phyloP scores from a whole-genome alignment of 2,797 vertebrate species.

The Gymnoscopelus microlampas region DNA sequence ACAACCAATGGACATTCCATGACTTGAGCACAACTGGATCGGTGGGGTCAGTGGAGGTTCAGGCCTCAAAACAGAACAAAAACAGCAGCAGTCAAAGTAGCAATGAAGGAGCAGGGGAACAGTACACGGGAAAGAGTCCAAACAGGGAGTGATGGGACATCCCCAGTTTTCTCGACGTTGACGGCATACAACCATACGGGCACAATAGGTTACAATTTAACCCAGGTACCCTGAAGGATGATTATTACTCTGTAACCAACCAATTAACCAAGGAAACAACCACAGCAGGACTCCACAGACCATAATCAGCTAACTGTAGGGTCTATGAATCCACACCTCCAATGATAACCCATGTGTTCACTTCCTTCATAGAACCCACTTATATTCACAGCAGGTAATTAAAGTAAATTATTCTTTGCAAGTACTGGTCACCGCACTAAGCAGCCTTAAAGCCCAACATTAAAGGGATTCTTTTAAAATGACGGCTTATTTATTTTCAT shows the following conservation, averaged over 20 bases:
- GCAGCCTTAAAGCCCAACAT: too few relatives aligned
- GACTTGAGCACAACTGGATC: neutral
- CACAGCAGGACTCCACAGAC: too few relatives aligned
- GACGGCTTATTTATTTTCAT: too few relatives aligned
- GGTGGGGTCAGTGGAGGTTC: conserved; percentile 34
- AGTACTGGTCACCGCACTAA: too few relatives aligned
- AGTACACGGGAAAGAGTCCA: neutral
- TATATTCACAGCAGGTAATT: neutral
- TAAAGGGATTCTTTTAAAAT: too few relatives aligned
- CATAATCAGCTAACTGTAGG: too few relatives aligned
- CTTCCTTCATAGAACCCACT: neutral
- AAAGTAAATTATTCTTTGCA: neutral
- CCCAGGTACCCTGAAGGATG: conserved; percentile 21
- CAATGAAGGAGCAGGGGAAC: neutral
- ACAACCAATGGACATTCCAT: neutral
- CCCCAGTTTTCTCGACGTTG: too few relatives aligned
- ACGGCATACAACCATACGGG: too few relatives aligned
- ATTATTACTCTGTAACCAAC: too few relatives aligned
- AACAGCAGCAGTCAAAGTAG: conserved; percentile 4
- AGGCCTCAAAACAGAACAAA: conserved; percentile 10
- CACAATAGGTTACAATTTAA: conserved; percentile 11
- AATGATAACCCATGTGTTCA: neutral
- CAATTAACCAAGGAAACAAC: too few relatives aligned
- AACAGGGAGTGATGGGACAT: too few relatives aligned
- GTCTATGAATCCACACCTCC: too few relatives aligned